Evolutionary conservation across 2,113 vertebrate species (phyloP), one percentile per base, ranked within the genome.

Genomic region (Siniperca chuatsi): DNA sequence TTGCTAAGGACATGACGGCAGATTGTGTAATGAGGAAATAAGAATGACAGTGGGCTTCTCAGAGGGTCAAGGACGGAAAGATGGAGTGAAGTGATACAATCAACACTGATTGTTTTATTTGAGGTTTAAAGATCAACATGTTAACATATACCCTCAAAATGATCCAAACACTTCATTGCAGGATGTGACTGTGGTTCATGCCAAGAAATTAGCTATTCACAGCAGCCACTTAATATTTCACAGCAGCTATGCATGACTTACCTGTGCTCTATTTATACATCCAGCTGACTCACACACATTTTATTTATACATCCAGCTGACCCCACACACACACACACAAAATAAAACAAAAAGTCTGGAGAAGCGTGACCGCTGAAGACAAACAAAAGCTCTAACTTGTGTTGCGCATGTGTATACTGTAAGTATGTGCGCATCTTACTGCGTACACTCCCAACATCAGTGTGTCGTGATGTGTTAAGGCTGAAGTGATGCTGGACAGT

Each of bases 1-100:
- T 94, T 93, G 92, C 94, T 90, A 89, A 86, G 93, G 87, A 65
- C 85, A 79, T 5, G 13, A 15, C 4, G 65, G 90, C 89, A 90
- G 89, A 90, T 60, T 83, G 77, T 60, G 80, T 74, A 83, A 87
- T 79, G 84, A 79, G 84, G 83, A 87, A 84, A 82, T 42, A 65
- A 82, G 62, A 77, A 65, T 85, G 84, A 86, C 81, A 75, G 81
- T 0, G 37, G 62, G 61, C 70, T 74, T 35, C 73, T 60, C 35
- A 18, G n/a, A 44, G 89, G 82, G 68, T 88, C 79, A 79, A 61
- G 50, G 65, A 62, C 52, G 33, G 42, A 65, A 55, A 68, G 52
- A 79, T 18, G 42, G 37, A 66, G 71, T 8, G 55, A 58, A 57
- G 73, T 2, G 29, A 60, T 15, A 16, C 61, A 65, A 25, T 57